Conservation (phyloP, 1,140 invertebrate species). For the Chlorops oryzae region DNA sequence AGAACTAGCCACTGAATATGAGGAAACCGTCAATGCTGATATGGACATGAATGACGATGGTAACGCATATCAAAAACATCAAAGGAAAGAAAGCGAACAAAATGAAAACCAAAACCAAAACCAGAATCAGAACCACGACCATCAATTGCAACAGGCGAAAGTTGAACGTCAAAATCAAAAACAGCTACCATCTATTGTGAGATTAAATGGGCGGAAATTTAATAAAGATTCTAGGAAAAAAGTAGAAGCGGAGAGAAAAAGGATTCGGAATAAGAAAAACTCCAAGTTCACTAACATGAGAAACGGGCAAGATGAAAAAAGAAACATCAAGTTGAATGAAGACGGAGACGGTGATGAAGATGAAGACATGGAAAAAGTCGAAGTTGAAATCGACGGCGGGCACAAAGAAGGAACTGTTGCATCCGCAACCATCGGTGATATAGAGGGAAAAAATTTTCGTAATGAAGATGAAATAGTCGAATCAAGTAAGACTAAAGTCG, state of each 20-base stretch:
- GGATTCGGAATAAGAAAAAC: background rate
- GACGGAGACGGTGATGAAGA: background rate
- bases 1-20: no score
- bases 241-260: conserved; percentile 11
- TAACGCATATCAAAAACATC: conserved; percentile 38
- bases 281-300: background rate
- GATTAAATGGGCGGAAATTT: conserved; percentile 42
- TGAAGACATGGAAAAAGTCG: no score
- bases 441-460: conserved; percentile 33
- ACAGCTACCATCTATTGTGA: conserved; percentile 38
- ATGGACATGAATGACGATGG: conserved; percentile 14
- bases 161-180: conserved; percentile 17
- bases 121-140: conserved; percentile 3
- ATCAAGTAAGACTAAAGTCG: conserved; percentile 24
- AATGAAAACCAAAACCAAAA: conserved; percentile 20
- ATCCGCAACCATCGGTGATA: conserved; percentile 27
- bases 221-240: conserved; percentile 24
- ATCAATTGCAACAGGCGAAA: conserved; percentile 2
- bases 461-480: conserved; percentile 26
- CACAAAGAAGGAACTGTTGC: no score
- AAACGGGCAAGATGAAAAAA: background rate
- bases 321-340: background rate
- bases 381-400: no score
- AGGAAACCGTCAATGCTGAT: no score
- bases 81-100: conserved; percentile 31